These are phyloP conservation scores for Phragmatobia fuliginosa DNA, from an alignment of 2,888 invertebrate genomes.

Conservation along the genomic window DNA sequence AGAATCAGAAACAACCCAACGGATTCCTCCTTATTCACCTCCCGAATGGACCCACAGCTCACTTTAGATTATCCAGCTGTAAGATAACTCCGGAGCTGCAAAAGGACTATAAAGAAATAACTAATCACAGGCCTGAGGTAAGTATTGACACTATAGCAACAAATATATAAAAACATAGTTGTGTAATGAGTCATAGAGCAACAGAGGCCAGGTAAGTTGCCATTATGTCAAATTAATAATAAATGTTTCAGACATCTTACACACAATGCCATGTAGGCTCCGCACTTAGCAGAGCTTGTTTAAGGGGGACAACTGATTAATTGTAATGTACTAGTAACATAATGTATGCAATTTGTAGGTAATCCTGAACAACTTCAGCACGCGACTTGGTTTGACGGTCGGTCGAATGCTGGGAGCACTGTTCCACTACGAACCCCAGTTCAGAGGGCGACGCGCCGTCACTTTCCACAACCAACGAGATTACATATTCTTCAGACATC, in stretches of 20 bases:
- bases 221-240: too few relatives aligned
- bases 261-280: too few relatives aligned
- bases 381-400: slow-evolving; percentile 95
- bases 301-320: background rate
- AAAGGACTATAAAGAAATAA: slow-evolving; percentile 92
- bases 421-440: slow-evolving; percentile 98
- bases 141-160: background rate
- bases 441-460: slow-evolving; percentile 95
- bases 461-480: slow-evolving; percentile 99
- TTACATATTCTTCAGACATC: slow-evolving; percentile 99
- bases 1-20: slow-evolving; percentile 96
- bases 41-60: slow-evolving; percentile 98
- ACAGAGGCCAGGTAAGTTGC: too few relatives aligned
- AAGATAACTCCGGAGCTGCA: slow-evolving; percentile 95
- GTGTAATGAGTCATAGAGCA: too few relatives aligned
- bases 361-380: slow-evolving; percentile 97
- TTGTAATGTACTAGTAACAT: background rate
- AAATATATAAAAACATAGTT: too few relatives aligned
- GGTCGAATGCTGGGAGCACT: slow-evolving; percentile 97
- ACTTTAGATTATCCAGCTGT: slow-evolving; percentile 97
- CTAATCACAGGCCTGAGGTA: slow-evolving; percentile 95
- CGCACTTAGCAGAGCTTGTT: too few relatives aligned
- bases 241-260: too few relatives aligned
- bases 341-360: slow-evolving; percentile 77
- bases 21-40: slow-evolving; percentile 97